Percentiles rank a stretch among this genome's conserved stretches.
These are phyloP conservation scores for Dermatemys mawii DNA, from an alignment of 2,113 vertebrate genomes.

Conservation along the genomic window DNA sequence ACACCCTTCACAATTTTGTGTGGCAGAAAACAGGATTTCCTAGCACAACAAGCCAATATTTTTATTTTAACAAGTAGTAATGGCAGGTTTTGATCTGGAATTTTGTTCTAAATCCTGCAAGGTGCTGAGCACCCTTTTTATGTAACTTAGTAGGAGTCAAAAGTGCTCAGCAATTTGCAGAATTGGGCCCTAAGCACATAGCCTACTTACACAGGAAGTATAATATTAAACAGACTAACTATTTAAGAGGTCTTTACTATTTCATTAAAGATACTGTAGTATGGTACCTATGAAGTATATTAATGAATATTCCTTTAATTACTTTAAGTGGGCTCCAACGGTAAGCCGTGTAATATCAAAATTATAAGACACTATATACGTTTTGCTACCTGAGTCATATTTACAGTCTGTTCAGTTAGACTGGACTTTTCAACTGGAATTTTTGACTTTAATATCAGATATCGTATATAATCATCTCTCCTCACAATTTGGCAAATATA, in stretches of 20 bases:
- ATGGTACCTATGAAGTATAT: not conserved
- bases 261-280: not conserved
- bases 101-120: not conserved
- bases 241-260: not conserved
- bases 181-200: not conserved
- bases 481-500: not conserved
- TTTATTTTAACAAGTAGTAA: conserved; percentile 39
- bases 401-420: not conserved
- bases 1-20: conserved; percentile 1
- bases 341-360: not conserved
- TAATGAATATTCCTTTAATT: not conserved
- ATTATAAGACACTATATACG: not conserved
- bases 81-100: not conserved
- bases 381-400: not conserved
- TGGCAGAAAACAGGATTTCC: conserved; percentile 16
- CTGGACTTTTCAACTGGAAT: not conserved
- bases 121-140: not conserved
- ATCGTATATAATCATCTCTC: not conserved
- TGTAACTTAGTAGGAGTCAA: not conserved
- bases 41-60: conserved; percentile 51
- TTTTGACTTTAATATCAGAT: not conserved
- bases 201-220: not conserved
- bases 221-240: not conserved
- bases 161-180: not conserved
- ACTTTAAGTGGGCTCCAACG: not conserved